Conservation (phyloP, 2,888 invertebrate genomes). For the Drosophila affinis region DNA sequence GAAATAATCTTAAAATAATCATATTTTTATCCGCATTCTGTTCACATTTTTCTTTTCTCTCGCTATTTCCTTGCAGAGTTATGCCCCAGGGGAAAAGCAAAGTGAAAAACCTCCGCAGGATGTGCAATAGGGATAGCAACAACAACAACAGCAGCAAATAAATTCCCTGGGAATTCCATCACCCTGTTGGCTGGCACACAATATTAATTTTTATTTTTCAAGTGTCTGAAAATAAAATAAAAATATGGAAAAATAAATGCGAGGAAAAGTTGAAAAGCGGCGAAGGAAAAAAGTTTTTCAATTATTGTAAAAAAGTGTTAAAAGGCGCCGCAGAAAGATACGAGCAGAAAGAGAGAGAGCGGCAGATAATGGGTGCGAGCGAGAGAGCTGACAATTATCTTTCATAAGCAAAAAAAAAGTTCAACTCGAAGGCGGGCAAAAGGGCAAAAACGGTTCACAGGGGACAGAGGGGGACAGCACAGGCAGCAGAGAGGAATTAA, state of each 20-base stretch:
- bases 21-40: not conserved
- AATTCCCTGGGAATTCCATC: conserved; percentile 17
- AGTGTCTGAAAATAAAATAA: conserved; percentile 39
- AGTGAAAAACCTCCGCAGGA: conserved; percentile 34
- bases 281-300: conserved; percentile 70
- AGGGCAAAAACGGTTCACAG: conserved; percentile 26
- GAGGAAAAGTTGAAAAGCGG: conserved; percentile 59
- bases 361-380: conserved; percentile 14
- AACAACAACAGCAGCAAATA: conserved; percentile 2
- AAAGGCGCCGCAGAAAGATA: conserved; percentile 29
- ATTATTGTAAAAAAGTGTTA: conserved; percentile 75
- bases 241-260: conserved; percentile 11
- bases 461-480: no score
- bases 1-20: no score
- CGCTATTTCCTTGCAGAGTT: conserved; percentile 47
- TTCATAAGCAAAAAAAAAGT: conserved; percentile 37
- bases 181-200: not conserved
- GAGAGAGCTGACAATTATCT: conserved; percentile 39
- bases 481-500: conserved; percentile 2
- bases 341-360: conserved; percentile 2
- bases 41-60: not conserved
- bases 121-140: conserved; percentile 31
- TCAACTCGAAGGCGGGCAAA: conserved; percentile 20
- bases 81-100: conserved; percentile 28
- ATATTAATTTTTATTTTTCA: conserved; percentile 53